A percentile compares a stretch with the other conserved stretches of the same genome.
These are phyloP conservation scores for Drosophila meridiana DNA, from an alignment of 2,888 invertebrate genomes.

Conservation along the genomic window DNA sequence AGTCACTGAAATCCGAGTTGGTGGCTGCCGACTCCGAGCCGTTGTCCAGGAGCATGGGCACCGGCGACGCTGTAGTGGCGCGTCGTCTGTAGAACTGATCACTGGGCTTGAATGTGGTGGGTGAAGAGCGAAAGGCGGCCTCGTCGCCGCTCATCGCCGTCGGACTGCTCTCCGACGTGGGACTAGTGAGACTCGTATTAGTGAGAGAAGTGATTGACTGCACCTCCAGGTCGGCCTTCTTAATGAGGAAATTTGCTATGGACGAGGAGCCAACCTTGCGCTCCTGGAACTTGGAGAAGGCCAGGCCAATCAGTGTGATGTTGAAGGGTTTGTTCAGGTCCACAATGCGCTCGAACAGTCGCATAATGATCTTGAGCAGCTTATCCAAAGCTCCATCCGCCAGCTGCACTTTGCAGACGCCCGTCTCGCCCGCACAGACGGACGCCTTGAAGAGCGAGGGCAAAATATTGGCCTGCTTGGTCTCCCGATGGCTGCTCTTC, in stretches of 20 bases:
- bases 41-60: slow-evolving; percentile 83
- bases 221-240: slow-evolving; percentile 89
- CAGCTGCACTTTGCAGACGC: slow-evolving; percentile 85
- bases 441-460: slow-evolving; percentile 87
- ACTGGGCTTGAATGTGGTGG: slow-evolving; percentile 83
- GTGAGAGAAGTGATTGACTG: slow-evolving; percentile 90
- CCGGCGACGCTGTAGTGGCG: slow-evolving; percentile 82
- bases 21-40: slow-evolving; percentile 83
- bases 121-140: slow-evolving; percentile 82
- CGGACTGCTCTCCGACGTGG: slow-evolving; percentile 58
- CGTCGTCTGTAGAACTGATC: slow-evolving; percentile 83
- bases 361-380: slow-evolving; percentile 90
- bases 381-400: slow-evolving; percentile 88
- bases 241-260: slow-evolving; percentile 91
- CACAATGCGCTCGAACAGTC: slow-evolving; percentile 90
- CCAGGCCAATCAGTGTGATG: slow-evolving; percentile 92
- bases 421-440: slow-evolving; percentile 67
- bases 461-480: slow-evolving; percentile 90
- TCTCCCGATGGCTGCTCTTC: slow-evolving; percentile 90
- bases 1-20: slow-evolving; percentile 86
- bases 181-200: slow-evolving; percentile 75
- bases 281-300: slow-evolving; percentile 92
- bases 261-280: slow-evolving; percentile 89
- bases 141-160: slow-evolving; percentile 64
- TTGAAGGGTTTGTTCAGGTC: slow-evolving; percentile 91